phyloP scores from a whole-genome alignment of 2,797 vertebrate species.

The Xerus rutilus region DNA sequence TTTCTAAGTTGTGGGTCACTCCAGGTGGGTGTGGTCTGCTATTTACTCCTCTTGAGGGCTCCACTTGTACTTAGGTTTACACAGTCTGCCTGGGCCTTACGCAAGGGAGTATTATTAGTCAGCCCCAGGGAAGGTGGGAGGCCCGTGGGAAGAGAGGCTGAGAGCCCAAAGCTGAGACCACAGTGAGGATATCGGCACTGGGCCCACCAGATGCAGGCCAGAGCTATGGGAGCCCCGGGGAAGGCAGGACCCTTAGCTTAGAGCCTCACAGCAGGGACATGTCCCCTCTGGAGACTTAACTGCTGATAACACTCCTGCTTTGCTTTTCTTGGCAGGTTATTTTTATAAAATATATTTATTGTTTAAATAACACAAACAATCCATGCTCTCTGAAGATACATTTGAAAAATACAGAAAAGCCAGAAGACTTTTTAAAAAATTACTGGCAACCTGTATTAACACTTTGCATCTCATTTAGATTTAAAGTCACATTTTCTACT shows the following conservation, averaged over 20 bases:
- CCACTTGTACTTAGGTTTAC: neutral
- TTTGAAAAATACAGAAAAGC: constrained; percentile 63
- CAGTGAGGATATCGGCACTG: neutral
- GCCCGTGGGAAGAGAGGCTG: neutral
- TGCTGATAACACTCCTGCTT: neutral
- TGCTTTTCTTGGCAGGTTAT: constrained; percentile 1
- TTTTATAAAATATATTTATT: neutral
- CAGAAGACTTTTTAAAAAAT: neutral
- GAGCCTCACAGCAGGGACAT: neutral
- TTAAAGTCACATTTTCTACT: constrained; percentile 40
- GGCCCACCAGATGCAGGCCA: accelerated
- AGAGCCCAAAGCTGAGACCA: neutral
- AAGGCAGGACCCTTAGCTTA: neutral
- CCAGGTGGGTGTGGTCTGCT: neutral
- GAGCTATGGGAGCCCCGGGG: neutral
- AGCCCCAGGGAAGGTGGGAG: neutral
- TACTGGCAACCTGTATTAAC: neutral
- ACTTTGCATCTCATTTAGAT: neutral
- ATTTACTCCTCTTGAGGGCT: neutral
- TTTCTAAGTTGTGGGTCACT: neutral
- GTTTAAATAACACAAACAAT: constrained; percentile 30
- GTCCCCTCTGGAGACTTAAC: neutral
- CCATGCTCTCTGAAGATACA: constrained; percentile 38
- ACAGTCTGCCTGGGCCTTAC: neutral
- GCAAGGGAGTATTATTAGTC: neutral